These are phyloP conservation scores for Drosophila yooni DNA, from an alignment of 2,888 invertebrate genomes.

Conservation along the genomic window DNA sequence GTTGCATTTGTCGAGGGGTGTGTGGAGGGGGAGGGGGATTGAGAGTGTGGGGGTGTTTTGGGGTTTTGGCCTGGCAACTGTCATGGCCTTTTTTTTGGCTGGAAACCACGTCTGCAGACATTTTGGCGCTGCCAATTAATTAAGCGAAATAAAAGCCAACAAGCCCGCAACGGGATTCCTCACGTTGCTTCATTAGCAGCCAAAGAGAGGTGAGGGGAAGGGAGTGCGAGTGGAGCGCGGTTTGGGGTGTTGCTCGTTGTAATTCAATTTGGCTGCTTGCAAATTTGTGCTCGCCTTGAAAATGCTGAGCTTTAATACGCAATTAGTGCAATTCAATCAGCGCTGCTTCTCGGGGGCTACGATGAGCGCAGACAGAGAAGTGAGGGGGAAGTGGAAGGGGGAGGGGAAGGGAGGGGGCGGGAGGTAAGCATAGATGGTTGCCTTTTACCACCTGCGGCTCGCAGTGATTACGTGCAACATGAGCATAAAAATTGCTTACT, in stretches of 20 bases:
- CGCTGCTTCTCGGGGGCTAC: conserved; percentile 45
- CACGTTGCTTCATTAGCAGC: conserved; percentile 60
- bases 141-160: conserved; percentile 81
- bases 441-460: conserved; percentile 83
- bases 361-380: conserved; percentile 27
- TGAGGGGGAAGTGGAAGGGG: not conserved
- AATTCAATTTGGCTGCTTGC: conserved; percentile 75
- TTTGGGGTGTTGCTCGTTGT: conserved; percentile 41
- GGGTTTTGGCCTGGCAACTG: conserved; percentile 25
- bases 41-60: not conserved
- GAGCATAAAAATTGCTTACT: conserved; percentile 76
- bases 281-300: conserved; percentile 70
- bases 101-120: conserved; percentile 44
- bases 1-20: conserved; percentile 48
- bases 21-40: not conserved
- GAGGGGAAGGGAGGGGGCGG: not conserved
- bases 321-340: conserved; percentile 81
- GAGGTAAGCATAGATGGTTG: conserved; percentile 16
- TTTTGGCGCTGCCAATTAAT: conserved; percentile 81
- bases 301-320: conserved; percentile 77
- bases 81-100: conserved; percentile 47
- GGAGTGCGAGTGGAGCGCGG: not conserved
- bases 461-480: conserved; percentile 83
- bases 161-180: conserved; percentile 52
- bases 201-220: not conserved